These are phyloP conservation scores for Ptilodon capucinus DNA, from an alignment of 2,888 invertebrate species.

Conservation along the genomic window DNA sequence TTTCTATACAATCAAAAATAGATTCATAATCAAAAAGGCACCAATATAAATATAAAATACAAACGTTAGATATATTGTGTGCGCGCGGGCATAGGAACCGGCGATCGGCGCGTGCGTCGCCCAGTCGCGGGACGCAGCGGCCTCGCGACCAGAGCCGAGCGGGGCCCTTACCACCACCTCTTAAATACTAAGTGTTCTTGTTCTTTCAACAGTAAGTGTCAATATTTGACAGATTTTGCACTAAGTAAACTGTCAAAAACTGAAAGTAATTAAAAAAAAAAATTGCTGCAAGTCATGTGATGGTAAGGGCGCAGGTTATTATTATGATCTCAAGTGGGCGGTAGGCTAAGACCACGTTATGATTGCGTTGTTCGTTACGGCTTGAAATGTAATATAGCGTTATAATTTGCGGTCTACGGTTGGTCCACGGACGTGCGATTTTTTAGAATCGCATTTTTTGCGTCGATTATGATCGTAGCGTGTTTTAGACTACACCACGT, in stretches of 20 bases:
- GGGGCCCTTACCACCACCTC: no score
- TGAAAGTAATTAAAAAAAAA: no score
- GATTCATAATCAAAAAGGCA: constrained; percentile 87
- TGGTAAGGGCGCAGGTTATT: no score
- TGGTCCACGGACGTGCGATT: neutral
- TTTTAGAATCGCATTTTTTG: neutral
- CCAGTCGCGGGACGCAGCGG: neutral
- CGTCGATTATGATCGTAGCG: constrained; percentile 1
- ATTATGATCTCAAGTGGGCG: neutral
- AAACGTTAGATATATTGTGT: constrained; percentile 59
- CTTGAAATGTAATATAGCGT: constrained; percentile 1
- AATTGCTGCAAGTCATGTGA: no score
- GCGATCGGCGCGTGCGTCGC: constrained; percentile 4
- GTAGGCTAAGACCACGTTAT: constrained; percentile 1
- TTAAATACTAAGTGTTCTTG: no score
- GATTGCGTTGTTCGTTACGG: neutral
- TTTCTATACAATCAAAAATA: constrained; percentile 83
- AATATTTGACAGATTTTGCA: no score
- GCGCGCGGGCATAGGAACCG: constrained; percentile 49
- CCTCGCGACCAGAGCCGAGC: neutral
- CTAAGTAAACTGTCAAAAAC: no score
- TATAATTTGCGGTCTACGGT: constrained; percentile 1
- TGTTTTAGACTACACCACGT: constrained; percentile 3
- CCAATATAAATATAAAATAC: constrained; percentile 84
- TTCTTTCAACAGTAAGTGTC: no score